Base-by-base conservation (phyloP, 2,888 invertebrate species). In the Strigamia transsilvanica region DNA sequence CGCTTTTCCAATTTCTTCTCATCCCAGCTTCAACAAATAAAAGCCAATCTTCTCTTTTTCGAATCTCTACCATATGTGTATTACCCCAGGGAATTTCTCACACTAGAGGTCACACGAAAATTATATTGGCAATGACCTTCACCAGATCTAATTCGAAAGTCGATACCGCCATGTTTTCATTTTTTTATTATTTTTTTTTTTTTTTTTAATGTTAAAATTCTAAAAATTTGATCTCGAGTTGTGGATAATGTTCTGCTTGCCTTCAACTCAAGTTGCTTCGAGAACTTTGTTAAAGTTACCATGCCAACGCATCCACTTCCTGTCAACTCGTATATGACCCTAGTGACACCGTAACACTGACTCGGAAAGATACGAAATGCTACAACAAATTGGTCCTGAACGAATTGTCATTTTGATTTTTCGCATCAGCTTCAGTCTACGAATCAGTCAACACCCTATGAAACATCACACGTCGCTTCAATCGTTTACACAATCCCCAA, bases 1-100 rank as follows among this genome's bases (percentile, higher is more conserved):
- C 61, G 61, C 61, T 61, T 61, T 61, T 61, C 61, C 61, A 61
- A 61, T 61, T 61, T 61, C 61, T 61, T 18, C 23, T 61, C 61
- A 61, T 61, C 61, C 23, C 12, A 23, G 21, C 61, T 61, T 61
- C 61, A 18, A 61, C 18, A 61, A 61, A 61, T 61, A 61, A 23
- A 61, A 61, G 23, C 61, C 61, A 61, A 61, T 61, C 61, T 61
- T 21, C 61, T 61, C 61, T 5, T 6, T 18, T 23, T 61, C 9
- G 18, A 18, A 23, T 61, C 21, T 18, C 21, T 61, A 61, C 61
- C 61, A 61, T 15, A 61, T 61, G 61, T 23, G 61, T 18, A 23
- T 61, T 61, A 61, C 61, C 61, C 61, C 0, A 61, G 61, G 61
- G 61, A 23, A 61, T 61, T 21, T 18, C 61, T 21, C 61, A 23